These are phyloP conservation scores for Rhinophrynus dorsalis DNA, from an alignment of 2,797 vertebrate genomes.

Conservation along the genomic window DNA sequence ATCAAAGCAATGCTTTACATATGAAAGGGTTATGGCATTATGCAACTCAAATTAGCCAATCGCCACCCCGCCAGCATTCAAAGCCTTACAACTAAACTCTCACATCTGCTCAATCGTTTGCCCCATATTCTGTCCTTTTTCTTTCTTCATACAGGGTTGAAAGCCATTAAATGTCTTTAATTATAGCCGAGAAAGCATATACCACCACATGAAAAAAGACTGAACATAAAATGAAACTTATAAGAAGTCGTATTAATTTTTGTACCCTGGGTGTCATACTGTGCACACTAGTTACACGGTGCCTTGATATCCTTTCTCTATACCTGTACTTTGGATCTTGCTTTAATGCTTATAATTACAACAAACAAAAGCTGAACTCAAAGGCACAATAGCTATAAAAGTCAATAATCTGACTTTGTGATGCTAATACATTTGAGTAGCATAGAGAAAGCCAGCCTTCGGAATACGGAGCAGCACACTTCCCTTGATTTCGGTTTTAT, in stretches of 20 bases:
- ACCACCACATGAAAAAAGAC: constrained; percentile 1
- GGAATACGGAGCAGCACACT: neutral
- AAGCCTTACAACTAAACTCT: constrained; percentile 69
- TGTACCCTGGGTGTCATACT: neutral
- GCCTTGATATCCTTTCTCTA: neutral
- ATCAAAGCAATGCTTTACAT: constrained; percentile 85
- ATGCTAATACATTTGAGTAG: constrained; percentile 65
- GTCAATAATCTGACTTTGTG: constrained; percentile 77
- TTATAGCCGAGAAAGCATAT: constrained; percentile 61
- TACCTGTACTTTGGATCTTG: neutral
- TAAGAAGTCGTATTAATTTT: neutral
- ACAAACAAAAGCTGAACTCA: constrained; percentile 60
- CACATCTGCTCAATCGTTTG: constrained; percentile 78
- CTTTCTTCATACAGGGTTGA: constrained; percentile 55
- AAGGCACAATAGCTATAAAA: constrained; percentile 72
- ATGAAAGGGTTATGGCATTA: constrained; percentile 78
- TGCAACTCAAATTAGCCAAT: constrained; percentile 76
- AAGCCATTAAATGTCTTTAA: constrained; percentile 76
- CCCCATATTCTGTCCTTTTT: constrained; percentile 68
- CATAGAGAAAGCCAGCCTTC: neutral
- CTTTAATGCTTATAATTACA: neutral
- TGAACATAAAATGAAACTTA: neutral
- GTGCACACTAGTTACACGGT: neutral
- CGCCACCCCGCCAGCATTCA: constrained; percentile 67
- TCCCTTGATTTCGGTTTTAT: constrained; percentile 38